Percentiles rank a stretch among this genome's conserved stretches.
Evolutionary conservation across 2,888 invertebrate genomes (phyloP).

Genomic region (Hoplodrina blanda): DNA sequence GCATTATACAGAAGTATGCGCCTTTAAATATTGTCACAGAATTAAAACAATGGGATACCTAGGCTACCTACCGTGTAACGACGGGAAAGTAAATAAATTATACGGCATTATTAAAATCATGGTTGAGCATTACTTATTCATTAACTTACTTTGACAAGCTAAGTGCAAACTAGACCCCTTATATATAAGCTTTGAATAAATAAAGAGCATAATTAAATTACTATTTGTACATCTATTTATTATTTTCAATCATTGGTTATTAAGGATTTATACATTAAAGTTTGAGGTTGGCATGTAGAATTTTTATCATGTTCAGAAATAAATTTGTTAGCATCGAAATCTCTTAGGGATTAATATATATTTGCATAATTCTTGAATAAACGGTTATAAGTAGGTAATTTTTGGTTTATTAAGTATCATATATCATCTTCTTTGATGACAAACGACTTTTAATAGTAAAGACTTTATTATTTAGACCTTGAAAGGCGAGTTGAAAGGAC

Average conservation of each 20-base stretch:
- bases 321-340: slow-evolving; percentile 5
- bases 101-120: too few species aligned
- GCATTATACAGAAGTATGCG: too few species aligned
- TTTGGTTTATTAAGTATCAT: slow-evolving; percentile 17
- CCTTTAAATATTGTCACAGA: too few species aligned
- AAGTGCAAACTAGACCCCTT: too few species aligned
- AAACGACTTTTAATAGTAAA: not conserved
- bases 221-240: too few species aligned
- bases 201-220: too few species aligned
- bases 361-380: slow-evolving; percentile 39
- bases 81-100: too few species aligned
- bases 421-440: slow-evolving; percentile 10
- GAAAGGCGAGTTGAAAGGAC: slow-evolving; percentile 2
- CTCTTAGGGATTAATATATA: slow-evolving; percentile 23
- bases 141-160: too few species aligned
- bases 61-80: too few species aligned
- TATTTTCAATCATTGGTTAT: not conserved
- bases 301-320: slow-evolving; percentile 1
- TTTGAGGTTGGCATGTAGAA: not conserved
- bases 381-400: not conserved
- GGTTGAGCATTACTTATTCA: too few species aligned
- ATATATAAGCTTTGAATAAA: too few species aligned
- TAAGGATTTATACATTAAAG: not conserved
- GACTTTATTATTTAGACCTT: slow-evolving; percentile 31
- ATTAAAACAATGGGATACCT: too few species aligned